Evolutionary conservation across 2,888 invertebrate genomes (phyloP).

Genomic region (Lymantria monacha): DNA sequence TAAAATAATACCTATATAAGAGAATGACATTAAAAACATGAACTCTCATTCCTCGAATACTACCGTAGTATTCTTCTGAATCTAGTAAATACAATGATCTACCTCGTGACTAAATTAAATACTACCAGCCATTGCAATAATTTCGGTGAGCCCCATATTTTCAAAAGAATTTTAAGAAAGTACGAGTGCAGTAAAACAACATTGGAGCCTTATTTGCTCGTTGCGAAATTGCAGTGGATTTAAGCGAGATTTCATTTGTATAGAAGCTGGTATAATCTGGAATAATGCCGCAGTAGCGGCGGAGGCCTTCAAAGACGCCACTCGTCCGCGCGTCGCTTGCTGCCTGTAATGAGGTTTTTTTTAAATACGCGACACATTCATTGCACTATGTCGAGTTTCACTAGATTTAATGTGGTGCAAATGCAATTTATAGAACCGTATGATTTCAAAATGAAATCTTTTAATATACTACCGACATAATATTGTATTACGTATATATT

Average conservation of each 20-base stretch:
- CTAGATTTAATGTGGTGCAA: conserved; percentile 60
- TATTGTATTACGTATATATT: too few species aligned
- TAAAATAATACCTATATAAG: too few species aligned
- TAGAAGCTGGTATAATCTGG: conserved; percentile 79
- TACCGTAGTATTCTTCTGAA: too few species aligned
- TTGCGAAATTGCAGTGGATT: conserved; percentile 80
- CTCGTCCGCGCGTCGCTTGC: conserved; percentile 73
- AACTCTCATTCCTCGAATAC: too few species aligned
- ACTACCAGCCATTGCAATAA: neutral
- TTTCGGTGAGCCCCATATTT: conserved; percentile 19
- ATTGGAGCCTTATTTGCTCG: conserved; percentile 77
- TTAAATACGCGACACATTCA: conserved; percentile 78
- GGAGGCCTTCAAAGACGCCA: conserved; percentile 78
- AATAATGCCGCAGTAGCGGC: conserved; percentile 78
- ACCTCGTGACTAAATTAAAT: too few species aligned
- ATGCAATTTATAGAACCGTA: conserved; percentile 47
- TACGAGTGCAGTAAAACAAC: conserved; percentile 74
- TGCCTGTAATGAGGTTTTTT: conserved; percentile 80
- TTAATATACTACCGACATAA: conserved; percentile 6
- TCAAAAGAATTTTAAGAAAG: conserved; percentile 64
- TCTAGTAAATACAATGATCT: too few species aligned
- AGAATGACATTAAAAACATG: too few species aligned
- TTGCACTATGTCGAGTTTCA: conserved; percentile 58
- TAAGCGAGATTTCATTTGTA: conserved; percentile 82
- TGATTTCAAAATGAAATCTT: conserved; percentile 25